Base-by-base conservation (phyloP, 2,797 vertebrate species). In the Tokudaia tokunoshimensis region DNA sequence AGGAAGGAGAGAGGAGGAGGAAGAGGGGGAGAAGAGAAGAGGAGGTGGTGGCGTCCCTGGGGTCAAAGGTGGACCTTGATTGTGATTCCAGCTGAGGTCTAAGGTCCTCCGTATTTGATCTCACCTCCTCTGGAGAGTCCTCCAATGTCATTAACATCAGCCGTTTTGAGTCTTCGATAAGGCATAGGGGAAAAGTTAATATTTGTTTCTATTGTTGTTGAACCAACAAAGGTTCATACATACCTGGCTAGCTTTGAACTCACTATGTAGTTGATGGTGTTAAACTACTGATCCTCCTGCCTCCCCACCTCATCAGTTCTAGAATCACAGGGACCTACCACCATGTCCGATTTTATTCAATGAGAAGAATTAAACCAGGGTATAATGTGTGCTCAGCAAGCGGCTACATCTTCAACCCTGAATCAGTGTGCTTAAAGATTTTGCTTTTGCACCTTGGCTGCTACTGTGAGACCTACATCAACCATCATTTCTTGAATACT, bases 401-500 rank as follows among this genome's bases (percentile, higher is more conserved):
- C 31, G 63, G 17, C 74, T 76, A n/a, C 87, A 2, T 34, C 20
- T 34, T 47, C 37, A 50, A 29, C 8, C 41, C 29, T 2, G 31
- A 78, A 91, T 91, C 44, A 24, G 47, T 93, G 57, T 34, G 75
- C 37, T 76, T 80, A 70, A 57, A 82, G 15, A 31, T 78, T 84
- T 87, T 76, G 31, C n/a, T 57, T 80, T 87, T 80, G n/a, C 47
- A 63, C 47, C 24, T 94, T 94, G 87, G 81, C 82, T 74, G 15
- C 85, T 87, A 80, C 67, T 61, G 19, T 41, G 44, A 93, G 52
- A 85, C 24, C 41, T n/a, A 55, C 37, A 74, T 84, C 44, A 86
- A 65, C 2, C 78, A 61, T 87, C 41, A 41, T 24, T 95, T 94
- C 31, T 72, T 85, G 65, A 90, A 87, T 87, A 70, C 11, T 76